phyloP scores from a whole-genome alignment of 2,797 vertebrate species.

The Momotus momota region DNA sequence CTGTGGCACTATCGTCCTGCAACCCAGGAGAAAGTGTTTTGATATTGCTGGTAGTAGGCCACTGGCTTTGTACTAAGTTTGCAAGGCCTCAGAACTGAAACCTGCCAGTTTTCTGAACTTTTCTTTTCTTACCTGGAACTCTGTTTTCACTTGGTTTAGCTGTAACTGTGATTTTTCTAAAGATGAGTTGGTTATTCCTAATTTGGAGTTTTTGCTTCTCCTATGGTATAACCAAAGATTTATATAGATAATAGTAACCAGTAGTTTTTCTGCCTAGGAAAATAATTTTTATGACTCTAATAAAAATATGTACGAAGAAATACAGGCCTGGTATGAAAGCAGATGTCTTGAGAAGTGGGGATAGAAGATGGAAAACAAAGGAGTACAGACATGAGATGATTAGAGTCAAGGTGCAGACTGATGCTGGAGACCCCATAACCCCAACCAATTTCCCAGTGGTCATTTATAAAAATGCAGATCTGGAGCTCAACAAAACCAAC shows the following conservation, averaged over 20 bases:
- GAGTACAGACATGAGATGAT: rapidly evolving
- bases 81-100: neutral
- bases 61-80: neutral
- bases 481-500: neutral
- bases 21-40: neutral
- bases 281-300: neutral
- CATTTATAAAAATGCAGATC: neutral
- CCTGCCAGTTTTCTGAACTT: neutral
- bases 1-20: neutral
- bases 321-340: neutral
- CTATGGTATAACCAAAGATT: neutral
- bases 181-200: neutral
- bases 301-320: neutral
- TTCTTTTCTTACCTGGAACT: neutral
- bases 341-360: neutral
- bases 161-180: neutral
- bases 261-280: neutral
- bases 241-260: neutral
- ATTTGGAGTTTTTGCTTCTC: neutral
- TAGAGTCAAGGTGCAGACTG: neutral
- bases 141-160: neutral
- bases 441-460: neutral
- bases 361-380: neutral
- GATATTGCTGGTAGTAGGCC: neutral
- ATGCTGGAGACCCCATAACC: neutral